A percentile compares a stretch with the other conserved stretches of the same genome.
These are phyloP conservation scores for Mobula hypostoma DNA, from an alignment of 2,113 vertebrate species.

Conservation along the genomic window DNA sequence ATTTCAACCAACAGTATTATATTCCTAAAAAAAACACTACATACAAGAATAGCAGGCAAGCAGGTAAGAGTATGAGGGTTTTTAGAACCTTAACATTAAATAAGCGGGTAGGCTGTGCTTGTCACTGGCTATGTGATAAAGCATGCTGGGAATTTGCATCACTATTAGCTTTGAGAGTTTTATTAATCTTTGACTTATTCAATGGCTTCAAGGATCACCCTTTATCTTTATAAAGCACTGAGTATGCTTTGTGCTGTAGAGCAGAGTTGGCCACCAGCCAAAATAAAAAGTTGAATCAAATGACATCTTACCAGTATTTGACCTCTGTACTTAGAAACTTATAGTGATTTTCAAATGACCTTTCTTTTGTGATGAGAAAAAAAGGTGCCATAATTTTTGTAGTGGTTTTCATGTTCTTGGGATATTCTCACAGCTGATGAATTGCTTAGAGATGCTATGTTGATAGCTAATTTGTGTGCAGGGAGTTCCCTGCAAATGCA, in stretches of 20 bases:
- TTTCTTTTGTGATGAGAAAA: background rate
- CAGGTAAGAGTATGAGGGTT: background rate
- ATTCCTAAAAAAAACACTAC: background rate
- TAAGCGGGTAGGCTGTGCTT: background rate
- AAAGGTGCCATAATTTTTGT: background rate
- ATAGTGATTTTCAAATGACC: background rate
- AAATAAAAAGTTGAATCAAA: background rate
- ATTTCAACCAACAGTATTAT: background rate
- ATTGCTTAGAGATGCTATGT: background rate
- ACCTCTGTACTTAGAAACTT: background rate
- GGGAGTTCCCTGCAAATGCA: too few species aligned
- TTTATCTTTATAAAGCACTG: background rate
- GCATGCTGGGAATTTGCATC: background rate
- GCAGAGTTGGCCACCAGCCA: background rate
- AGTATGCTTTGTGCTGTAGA: background rate
- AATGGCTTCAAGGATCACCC: background rate
- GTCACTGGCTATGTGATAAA: background rate
- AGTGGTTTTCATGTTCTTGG: background rate
- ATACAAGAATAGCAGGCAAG: background rate
- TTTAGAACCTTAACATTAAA: background rate
- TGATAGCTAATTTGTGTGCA: background rate
- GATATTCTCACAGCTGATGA: background rate
- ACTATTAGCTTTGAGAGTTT: background rate
- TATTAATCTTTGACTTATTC: conserved; percentile 2
- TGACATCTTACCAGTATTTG: background rate